Evolutionary conservation across 2,113 vertebrate species (phyloP), one percentile per base, ranked within the genome.

Genomic region (Vulpes ferrilata): DNA sequence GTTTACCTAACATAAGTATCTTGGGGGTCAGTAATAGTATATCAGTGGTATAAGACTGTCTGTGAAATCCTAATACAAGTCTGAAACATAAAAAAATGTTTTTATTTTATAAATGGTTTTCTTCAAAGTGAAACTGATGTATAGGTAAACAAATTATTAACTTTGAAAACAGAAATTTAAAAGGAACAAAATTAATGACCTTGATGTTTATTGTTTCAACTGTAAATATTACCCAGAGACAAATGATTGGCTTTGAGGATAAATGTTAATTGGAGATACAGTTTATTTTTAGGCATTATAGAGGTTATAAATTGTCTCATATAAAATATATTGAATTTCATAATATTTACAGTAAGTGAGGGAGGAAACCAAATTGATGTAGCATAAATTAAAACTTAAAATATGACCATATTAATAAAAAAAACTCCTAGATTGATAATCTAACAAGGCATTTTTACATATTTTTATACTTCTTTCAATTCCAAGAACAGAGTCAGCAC

Each of bases 401-500:
- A 92, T 74, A 81, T 27, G 83, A 71, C 60, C 17, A 91, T 32
- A 74, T 92, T 95, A 95, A 81, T 84, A 4, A 76, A 90, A 4
- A 76, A 90, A 87, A 90, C 27, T 90, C 19, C 53, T 79, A 84
- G 64, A 94, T 79, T 88, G n/a, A 62, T 81, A 88, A 95, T 92
- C 43, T 90, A 94, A 93, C 53, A 81, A 95, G 97, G 78, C 88
- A 83, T 48, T 83, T 97, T 74, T 95, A 65, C 69, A 53, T 30
- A 62, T 84, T 65, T 69, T 90, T 92, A 64, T 86, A 62, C 17
- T 95, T 38, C 43, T 80, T 94, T 91, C 27, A 84, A 88, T 92
- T 96, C 83, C 62, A 96, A 87, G 35, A 97, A 96, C 62, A 62
- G 43, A 96, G 89, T 97, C 97, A 97, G 97, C 93, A 97, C 74